phyloP scores from a whole-genome alignment of 1,140 invertebrate species.

The Drosophila littoralis region DNA sequence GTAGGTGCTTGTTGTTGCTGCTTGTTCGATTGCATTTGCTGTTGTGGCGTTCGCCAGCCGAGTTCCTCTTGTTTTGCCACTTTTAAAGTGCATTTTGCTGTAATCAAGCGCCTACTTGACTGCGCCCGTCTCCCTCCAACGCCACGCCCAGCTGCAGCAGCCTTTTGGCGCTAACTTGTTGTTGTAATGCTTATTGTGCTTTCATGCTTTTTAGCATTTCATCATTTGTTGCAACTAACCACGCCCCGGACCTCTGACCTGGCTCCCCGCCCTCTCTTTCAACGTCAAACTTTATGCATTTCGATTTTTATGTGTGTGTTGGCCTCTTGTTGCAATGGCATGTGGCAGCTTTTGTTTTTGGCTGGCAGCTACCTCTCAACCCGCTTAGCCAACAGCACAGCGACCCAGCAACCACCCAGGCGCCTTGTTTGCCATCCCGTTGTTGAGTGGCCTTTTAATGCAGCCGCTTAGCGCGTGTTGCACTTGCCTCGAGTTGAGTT shows the following conservation, averaged over 20 bases:
- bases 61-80: constrained; percentile 53
- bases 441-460: constrained; percentile 72
- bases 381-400: background rate
- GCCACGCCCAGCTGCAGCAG: background rate
- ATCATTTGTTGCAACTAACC: constrained; percentile 73
- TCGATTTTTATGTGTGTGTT: constrained; percentile 26
- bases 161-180: constrained; percentile 11
- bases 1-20: constrained; percentile 3
- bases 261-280: background rate
- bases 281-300: constrained; percentile 40
- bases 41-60: constrained; percentile 34
- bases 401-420: background rate
- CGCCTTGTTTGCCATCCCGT: constrained; percentile 33
- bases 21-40: constrained; percentile 61
- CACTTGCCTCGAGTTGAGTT: constrained; percentile 60
- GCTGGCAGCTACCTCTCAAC: constrained; percentile 2
- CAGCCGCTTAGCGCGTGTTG: constrained; percentile 72
- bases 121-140: background rate
- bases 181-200: constrained; percentile 35
- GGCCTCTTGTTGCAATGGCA: constrained; percentile 32
- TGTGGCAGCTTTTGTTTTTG: constrained; percentile 43
- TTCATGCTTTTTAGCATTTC: constrained; percentile 74
- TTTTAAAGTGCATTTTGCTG: constrained; percentile 77
- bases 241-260: background rate
- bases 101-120: constrained; percentile 75